Percentiles rank a stretch among this genome's conserved stretches.
phyloP scores from a whole-genome alignment of 2,113 vertebrate species.

The Hemicordylus capensis region DNA sequence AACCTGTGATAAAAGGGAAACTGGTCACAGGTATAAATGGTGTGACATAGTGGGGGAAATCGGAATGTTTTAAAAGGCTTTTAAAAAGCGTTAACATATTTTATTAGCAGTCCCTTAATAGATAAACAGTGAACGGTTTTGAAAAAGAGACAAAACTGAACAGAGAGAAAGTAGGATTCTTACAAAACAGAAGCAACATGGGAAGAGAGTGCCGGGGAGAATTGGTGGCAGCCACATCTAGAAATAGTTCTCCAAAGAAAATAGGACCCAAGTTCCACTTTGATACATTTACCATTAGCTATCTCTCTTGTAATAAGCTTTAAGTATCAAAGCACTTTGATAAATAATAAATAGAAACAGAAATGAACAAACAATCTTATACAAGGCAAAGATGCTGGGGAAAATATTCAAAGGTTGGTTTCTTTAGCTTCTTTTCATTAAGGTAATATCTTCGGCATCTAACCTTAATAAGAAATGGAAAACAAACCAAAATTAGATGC shows the following conservation, averaged over 20 bases:
- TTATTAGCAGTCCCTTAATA: background rate
- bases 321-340: constrained; percentile 65
- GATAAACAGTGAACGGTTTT: background rate
- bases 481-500: constrained; percentile 37
- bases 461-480: constrained; percentile 45
- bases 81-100: background rate
- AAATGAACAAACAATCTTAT: constrained; percentile 64
- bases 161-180: background rate
- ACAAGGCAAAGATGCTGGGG: constrained; percentile 35
- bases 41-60: too few species aligned
- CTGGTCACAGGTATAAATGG: too few species aligned
- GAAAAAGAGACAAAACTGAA: background rate
- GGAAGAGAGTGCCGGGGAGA: constrained; percentile 14
- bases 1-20: too few species aligned
- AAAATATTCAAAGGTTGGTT: constrained; percentile 48
- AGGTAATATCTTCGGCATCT: constrained; percentile 43
- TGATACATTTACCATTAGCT: constrained; percentile 48
- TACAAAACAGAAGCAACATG: background rate
- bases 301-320: constrained; percentile 56
- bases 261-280: constrained; percentile 41
- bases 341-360: constrained; percentile 68
- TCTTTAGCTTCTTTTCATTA: constrained; percentile 54
- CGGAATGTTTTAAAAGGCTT: too few species aligned
- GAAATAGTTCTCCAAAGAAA: constrained; percentile 31
- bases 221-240: background rate